phyloP scores from a whole-genome alignment of 2,797 vertebrate species.

The Rhinophrynus dorsalis region DNA sequence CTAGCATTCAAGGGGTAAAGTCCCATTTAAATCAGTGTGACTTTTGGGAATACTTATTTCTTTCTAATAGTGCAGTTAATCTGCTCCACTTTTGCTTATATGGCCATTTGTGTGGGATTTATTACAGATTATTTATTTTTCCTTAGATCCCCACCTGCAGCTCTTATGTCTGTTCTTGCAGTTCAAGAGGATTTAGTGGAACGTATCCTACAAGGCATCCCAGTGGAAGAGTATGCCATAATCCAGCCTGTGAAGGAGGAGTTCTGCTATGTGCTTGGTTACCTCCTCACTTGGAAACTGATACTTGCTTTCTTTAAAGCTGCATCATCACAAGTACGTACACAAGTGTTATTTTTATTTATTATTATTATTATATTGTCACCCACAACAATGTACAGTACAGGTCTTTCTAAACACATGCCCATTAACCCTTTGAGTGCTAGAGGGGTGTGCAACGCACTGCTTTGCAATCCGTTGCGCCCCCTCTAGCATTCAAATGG shows the following conservation, averaged over 20 bases:
- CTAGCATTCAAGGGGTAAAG: no score
- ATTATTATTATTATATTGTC: background rate
- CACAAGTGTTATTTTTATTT: background rate
- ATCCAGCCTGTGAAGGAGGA: constrained; percentile 87
- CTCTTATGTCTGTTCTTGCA: constrained; percentile 83
- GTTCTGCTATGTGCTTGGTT: constrained; percentile 90
- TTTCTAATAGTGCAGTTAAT: no score
- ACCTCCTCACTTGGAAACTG: constrained; percentile 95
- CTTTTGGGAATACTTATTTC: no score
- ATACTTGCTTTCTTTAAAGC: constrained; percentile 92
- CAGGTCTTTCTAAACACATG: no score
- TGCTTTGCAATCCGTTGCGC: no score
- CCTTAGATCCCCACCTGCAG: constrained; percentile 85
- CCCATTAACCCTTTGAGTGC: no score
- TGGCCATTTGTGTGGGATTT: no score
- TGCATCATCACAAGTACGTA: constrained; percentile 87
- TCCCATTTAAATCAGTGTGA: no score
- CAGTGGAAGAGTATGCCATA: constrained; percentile 88
- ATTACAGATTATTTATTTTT: background rate
- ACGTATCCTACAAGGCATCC: constrained; percentile 79
- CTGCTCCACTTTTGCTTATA: no score
- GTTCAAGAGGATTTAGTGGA: constrained; percentile 87
- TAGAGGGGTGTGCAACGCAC: no score
- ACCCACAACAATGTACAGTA: no score
- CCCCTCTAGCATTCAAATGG: no score